phyloP scores from a whole-genome alignment of 2,113 vertebrate species.

The Pantherophis guttatus region DNA sequence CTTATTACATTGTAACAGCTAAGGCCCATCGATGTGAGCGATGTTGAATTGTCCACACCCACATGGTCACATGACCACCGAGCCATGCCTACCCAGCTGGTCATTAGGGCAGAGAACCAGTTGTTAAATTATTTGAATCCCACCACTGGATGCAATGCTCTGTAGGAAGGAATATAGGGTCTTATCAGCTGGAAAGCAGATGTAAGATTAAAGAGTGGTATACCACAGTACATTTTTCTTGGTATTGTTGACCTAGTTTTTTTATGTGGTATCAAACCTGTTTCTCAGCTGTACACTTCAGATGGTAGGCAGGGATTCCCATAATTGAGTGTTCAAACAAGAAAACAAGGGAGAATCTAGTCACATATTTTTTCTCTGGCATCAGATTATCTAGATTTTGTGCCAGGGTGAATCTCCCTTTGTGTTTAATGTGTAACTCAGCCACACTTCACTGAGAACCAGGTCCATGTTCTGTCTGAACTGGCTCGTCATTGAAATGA shows the following conservation, averaged over 20 bases:
- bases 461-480: neutral
- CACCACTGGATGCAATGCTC: neutral
- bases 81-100: no score
- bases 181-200: neutral
- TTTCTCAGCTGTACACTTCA: neutral
- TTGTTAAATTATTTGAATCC: no score
- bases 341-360: neutral
- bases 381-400: neutral
- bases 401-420: neutral
- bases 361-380: neutral
- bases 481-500: constrained; percentile 45
- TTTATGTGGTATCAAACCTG: neutral
- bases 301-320: neutral
- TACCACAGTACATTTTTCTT: neutral
- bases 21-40: no score
- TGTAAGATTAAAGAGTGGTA: neutral
- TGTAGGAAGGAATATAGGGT: constrained; percentile 4
- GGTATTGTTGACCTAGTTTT: neutral
- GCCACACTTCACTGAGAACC: neutral
- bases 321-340: neutral
- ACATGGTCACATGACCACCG: no score
- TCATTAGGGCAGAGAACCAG: no score
- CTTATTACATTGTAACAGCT: no score
- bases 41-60: no score
- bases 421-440: neutral